These are phyloP conservation scores for Mobula hypostoma DNA, from an alignment of 2,113 vertebrate species.

Conservation along the genomic window DNA sequence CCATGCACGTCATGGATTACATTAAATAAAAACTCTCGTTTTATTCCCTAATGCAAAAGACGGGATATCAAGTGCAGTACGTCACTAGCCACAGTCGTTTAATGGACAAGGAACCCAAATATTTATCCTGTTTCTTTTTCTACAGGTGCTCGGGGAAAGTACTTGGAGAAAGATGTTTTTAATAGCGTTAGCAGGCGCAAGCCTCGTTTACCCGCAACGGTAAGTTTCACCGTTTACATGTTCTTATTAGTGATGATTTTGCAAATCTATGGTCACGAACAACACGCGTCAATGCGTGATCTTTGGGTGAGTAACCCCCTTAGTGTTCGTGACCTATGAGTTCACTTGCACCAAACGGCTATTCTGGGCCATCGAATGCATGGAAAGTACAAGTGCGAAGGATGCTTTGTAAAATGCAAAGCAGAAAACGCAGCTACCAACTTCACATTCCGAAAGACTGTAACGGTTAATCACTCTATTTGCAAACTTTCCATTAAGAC, in stretches of 20 bases:
- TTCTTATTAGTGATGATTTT: background rate
- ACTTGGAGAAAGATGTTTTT: too few relatives aligned
- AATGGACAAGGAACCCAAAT: background rate
- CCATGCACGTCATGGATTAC: background rate
- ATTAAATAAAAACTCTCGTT: background rate
- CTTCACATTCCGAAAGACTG: background rate
- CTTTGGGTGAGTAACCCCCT: background rate
- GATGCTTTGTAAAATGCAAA: background rate
- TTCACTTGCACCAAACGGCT: background rate
- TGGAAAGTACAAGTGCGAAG: background rate
- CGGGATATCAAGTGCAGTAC: too few relatives aligned
- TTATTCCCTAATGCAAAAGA: background rate
- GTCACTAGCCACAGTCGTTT: background rate
- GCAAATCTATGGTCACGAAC: background rate
- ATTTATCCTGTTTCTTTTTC: too few relatives aligned
- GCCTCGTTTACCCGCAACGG: background rate
- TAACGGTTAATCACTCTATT: background rate
- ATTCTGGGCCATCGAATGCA: background rate
- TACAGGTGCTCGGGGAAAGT: too few relatives aligned
- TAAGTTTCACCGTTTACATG: background rate
- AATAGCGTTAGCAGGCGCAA: too few relatives aligned
- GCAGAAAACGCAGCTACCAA: background rate
- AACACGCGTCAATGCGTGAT: too few relatives aligned
- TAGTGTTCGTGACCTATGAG: background rate
- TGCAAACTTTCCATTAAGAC: background rate